Evolutionary conservation across 2,888 invertebrate species (phyloP).

Genomic region (Rotaria macrura): DNA sequence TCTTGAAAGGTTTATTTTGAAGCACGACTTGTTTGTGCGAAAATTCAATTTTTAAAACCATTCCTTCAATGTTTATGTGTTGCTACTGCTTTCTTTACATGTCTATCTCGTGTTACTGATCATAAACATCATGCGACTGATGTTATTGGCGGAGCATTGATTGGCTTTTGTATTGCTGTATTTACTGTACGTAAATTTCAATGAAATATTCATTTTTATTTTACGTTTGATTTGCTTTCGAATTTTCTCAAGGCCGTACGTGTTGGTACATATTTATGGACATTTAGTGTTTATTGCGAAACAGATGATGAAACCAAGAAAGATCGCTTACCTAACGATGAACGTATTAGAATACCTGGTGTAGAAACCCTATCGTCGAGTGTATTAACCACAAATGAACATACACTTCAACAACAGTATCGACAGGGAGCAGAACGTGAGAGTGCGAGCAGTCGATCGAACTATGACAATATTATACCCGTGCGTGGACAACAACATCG

Average conservation of each 20-base stretch:
- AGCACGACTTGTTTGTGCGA: slow-evolving; percentile 16
- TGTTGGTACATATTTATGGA: slow-evolving; percentile 4
- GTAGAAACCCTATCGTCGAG: background rate
- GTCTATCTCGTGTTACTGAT: slow-evolving; percentile 28
- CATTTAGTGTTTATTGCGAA: background rate
- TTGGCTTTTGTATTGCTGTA: slow-evolving; percentile 24
- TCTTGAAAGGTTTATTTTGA: slow-evolving; percentile 26
- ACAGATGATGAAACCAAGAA: background rate
- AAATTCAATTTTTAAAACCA: slow-evolving; percentile 24
- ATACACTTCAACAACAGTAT: too few relatives aligned
- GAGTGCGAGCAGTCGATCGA: background rate
- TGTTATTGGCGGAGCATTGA: slow-evolving; percentile 31
- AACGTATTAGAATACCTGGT: background rate
- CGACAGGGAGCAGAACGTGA: too few relatives aligned
- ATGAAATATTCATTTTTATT: background rate
- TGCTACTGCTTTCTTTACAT: slow-evolving; percentile 25
- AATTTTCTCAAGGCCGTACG: background rate
- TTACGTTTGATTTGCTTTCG: background rate
- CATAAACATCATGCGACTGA: slow-evolving; percentile 28
- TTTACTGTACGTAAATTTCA: background rate
- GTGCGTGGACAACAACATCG: background rate
- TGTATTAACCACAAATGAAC: background rate
- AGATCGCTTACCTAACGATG: background rate
- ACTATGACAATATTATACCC: background rate
- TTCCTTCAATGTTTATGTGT: slow-evolving; percentile 27